Evolutionary conservation across 1,140 invertebrate species (phyloP), one percentile per base, ranked within the genome.

Genomic region (Eumeta japonica): DNA sequence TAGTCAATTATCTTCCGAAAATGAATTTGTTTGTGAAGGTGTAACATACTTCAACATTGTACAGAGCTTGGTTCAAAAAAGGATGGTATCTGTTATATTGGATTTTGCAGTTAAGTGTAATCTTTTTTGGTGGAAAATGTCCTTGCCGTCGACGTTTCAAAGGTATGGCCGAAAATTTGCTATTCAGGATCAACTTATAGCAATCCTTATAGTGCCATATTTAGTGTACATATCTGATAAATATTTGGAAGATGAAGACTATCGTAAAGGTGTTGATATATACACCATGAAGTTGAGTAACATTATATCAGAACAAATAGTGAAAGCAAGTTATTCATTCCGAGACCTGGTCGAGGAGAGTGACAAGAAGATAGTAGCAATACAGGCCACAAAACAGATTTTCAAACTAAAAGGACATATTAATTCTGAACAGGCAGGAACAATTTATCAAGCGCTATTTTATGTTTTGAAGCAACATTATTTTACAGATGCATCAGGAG

Each of bases 371-470:
- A 19, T 40, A 34, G 20, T 39, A 1, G 33, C 32, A 4, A 38
- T 45, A 33, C 16, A 31, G 12, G 19, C 43, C 0, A 11, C 47
- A 10, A 51, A 38, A 35, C 35, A 45, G 16, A 3, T 51, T 5
- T 39, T 45, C 1, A 32, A 37, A 32, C 28, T 51, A 13, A 37
- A 41, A 24, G 39, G 40, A 7, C 36, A 44, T 11, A n/a, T 55
- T 7, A 48, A 17, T n/a, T 11, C 16, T 5, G 16, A 29, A n/a
- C 44, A 44, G 24, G 49, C 49, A 2, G 44, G 52, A 18, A 35
- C 43, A 3, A 16, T 49, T 13, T 52, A 40, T 28, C 44, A 47
- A 24, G 24, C 37, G 7, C 28, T 55, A 14, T 52, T 38, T 19
- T 46, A 52, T 11, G 27, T 41, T 17, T 33, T 55, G 16, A 24